Percentiles rank a stretch among this genome's conserved stretches.
These are phyloP conservation scores for Helostoma temminkii DNA, from an alignment of 2,797 vertebrate genomes.

Conservation along the genomic window DNA sequence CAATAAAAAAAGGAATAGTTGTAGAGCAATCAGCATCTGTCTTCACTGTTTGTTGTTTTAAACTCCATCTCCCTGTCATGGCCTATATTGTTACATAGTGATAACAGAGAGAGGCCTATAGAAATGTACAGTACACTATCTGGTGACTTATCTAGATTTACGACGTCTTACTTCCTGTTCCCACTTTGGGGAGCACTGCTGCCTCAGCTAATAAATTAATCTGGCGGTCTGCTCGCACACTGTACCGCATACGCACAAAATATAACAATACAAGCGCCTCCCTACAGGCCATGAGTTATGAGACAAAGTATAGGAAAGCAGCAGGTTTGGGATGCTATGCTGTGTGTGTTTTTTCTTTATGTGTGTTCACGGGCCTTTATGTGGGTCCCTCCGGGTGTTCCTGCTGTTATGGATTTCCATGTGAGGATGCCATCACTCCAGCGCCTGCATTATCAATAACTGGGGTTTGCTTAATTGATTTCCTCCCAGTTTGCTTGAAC, in stretches of 20 bases:
- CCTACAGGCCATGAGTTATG: conserved; percentile 82
- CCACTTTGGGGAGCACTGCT: conserved; percentile 81
- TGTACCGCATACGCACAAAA: conserved; percentile 69
- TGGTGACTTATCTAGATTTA: conserved; percentile 83
- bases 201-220: conserved; percentile 83
- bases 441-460: conserved; percentile 76
- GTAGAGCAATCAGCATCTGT: conserved; percentile 68
- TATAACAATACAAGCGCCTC: conserved; percentile 78
- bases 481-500: conserved; percentile 69
- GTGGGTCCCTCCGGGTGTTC: conserved; percentile 37
- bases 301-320: conserved; percentile 72
- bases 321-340: conserved; percentile 62
- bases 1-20: conserved; percentile 67
- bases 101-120: conserved; percentile 63
- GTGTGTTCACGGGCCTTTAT: conserved; percentile 18
- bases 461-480: conserved; percentile 81
- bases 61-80: conserved; percentile 51
- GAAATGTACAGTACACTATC: conserved; percentile 76
- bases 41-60: conserved; percentile 61
- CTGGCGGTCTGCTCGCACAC: conserved; percentile 70
- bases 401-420: conserved; percentile 77
- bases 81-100: conserved; percentile 50
- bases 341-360: conserved; percentile 23
- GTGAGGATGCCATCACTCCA: conserved; percentile 72
- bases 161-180: conserved; percentile 79